These are phyloP conservation scores for Oncorhynchus tshawytscha DNA, from an alignment of 2,113 vertebrate species.

Conservation along the genomic window DNA sequence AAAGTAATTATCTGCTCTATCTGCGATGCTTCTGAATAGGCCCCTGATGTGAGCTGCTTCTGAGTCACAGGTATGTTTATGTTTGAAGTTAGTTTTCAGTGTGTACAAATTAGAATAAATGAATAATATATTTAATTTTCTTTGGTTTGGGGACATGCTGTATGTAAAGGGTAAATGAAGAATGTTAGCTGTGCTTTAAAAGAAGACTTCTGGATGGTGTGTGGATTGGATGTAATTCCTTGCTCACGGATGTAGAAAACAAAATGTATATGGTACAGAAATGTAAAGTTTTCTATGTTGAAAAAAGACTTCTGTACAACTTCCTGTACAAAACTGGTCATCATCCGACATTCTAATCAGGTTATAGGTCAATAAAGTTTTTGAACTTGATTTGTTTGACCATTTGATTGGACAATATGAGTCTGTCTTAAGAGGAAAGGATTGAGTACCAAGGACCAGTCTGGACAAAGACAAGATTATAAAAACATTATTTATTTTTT, in stretches of 20 bases:
- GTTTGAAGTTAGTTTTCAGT: slow-evolving; percentile 83
- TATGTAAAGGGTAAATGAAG: slow-evolving; percentile 83
- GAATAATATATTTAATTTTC: slow-evolving; percentile 92
- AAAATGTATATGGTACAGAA: slow-evolving; percentile 99
- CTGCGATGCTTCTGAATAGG: no score
- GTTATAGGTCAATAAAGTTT: slow-evolving; percentile 99
- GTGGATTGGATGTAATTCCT: slow-evolving; percentile 89
- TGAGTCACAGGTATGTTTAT: slow-evolving; percentile 79
- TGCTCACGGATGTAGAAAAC: slow-evolving; percentile 93
- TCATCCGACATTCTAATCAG: slow-evolving; percentile 98
- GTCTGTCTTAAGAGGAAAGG: no score
- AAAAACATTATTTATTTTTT: neutral
- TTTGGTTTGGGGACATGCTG: slow-evolving; percentile 71
- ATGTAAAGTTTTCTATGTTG: slow-evolving; percentile 99
- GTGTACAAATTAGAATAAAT: slow-evolving; percentile 86
- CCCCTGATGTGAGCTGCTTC: slow-evolving; percentile 83
- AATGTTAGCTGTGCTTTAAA: slow-evolving; percentile 89
- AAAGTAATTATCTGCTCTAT: no score
- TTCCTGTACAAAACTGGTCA: slow-evolving; percentile 96
- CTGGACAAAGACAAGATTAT: neutral
- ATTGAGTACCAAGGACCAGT: neutral
- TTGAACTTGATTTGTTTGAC: slow-evolving; percentile 94
- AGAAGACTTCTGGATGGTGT: slow-evolving; percentile 7
- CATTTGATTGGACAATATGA: slow-evolving; percentile 34
- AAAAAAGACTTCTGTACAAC: slow-evolving; percentile 98